These are phyloP conservation scores for Latrodectus elegans DNA, from an alignment of 2,888 invertebrate species.

Conservation along the genomic window DNA sequence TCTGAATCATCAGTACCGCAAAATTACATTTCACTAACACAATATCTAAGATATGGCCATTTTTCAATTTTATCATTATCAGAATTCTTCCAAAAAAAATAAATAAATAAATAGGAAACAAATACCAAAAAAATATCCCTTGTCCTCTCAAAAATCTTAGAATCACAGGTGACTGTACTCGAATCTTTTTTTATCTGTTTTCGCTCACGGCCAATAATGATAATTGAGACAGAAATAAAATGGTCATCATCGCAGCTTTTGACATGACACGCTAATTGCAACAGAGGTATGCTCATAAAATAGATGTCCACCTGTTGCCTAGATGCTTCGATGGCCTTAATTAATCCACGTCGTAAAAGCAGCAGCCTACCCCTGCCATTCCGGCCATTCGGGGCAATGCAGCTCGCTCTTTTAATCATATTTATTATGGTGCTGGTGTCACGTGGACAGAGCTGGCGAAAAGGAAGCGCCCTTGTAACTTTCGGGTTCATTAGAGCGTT, in stretches of 20 bases:
- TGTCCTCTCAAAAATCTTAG: too few species aligned
- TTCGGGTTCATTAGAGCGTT: slow-evolving; percentile 20
- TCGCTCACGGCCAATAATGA: not conserved
- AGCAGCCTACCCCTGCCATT: slow-evolving; percentile 33
- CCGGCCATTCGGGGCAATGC: slow-evolving; percentile 10
- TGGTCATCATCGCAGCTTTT: not conserved
- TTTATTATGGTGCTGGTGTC: slow-evolving; percentile 21
- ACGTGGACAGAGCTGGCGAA: not conserved
- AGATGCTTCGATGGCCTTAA: not conserved
- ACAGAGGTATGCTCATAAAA: slow-evolving; percentile 23
- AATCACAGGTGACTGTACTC: too few species aligned
- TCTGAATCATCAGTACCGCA: too few species aligned
- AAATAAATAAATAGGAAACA: too few species aligned
- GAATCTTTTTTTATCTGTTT: not conserved
- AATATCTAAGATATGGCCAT: too few species aligned
- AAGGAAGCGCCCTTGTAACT: not conserved
- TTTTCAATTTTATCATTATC: too few species aligned
- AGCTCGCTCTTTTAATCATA: slow-evolving; percentile 6
- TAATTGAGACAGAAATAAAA: slow-evolving; percentile 45
- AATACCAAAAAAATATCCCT: too few species aligned
- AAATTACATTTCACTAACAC: too few species aligned
- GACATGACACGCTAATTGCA: slow-evolving; percentile 44
- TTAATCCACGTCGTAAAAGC: slow-evolving; percentile 40
- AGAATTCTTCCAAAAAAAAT: too few species aligned
- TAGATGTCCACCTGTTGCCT: not conserved